phyloP scores from a whole-genome alignment of 2,888 invertebrate genomes.

The Liposcelis brunnea region DNA sequence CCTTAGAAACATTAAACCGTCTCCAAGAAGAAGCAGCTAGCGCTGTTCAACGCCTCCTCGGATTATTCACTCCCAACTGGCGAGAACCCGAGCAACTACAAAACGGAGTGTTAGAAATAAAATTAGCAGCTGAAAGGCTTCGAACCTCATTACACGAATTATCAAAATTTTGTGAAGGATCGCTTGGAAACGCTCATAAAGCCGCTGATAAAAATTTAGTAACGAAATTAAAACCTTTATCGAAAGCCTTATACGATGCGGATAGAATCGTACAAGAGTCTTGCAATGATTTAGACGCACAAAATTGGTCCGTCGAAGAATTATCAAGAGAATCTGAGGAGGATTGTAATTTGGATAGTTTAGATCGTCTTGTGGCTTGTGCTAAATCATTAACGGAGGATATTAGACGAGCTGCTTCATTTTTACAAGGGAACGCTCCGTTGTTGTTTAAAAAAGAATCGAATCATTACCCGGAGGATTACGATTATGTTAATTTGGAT shows the following conservation, averaged over 20 bases:
- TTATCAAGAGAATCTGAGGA: constrained; percentile 35
- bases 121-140: constrained; percentile 58
- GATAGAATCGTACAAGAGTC: constrained; percentile 65
- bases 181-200: constrained; percentile 68
- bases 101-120: constrained; percentile 62
- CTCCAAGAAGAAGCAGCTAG: constrained; percentile 64
- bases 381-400: constrained; percentile 76
- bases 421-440: constrained; percentile 51
- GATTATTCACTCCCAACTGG: constrained; percentile 69
- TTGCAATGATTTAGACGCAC: constrained; percentile 51
- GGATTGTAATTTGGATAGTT: constrained; percentile 20
- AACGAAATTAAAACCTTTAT: constrained; percentile 56
- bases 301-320: constrained; percentile 59
- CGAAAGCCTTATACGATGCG: constrained; percentile 62
- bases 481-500: constrained; percentile 72
- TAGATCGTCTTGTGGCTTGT: constrained; percentile 41
- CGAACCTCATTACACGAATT: constrained; percentile 71
- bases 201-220: constrained; percentile 65
- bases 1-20: constrained; percentile 55
- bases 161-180: constrained; percentile 75
- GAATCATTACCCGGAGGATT: constrained; percentile 44
- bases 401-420: constrained; percentile 69
- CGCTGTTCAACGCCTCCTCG: constrained; percentile 58
- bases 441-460: constrained; percentile 51
- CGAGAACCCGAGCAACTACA: constrained; percentile 62